Evolutionary conservation across 2,797 vertebrate genomes (phyloP).

Genomic region (Sebastiscus tertius): DNA sequence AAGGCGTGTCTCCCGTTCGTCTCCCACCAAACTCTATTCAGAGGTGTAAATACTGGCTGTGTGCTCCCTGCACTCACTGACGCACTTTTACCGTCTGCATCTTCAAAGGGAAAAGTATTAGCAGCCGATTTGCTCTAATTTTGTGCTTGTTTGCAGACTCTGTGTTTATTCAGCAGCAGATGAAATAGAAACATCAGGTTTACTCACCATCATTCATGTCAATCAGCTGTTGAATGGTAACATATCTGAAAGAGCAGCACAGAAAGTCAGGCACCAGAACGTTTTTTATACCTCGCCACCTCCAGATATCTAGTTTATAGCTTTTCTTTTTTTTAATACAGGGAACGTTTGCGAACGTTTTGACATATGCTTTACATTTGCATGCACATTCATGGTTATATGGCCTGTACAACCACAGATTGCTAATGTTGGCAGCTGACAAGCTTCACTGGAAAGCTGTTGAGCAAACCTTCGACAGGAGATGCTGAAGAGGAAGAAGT

Average conservation of each 20-base stretch:
- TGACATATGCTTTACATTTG: neutral
- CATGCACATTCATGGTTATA: neutral
- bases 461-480: neutral
- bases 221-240: conserved; percentile 34
- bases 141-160: conserved; percentile 43
- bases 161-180: conserved; percentile 49
- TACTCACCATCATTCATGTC: conserved; percentile 56
- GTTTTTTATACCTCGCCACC: neutral
- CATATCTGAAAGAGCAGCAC: conserved; percentile 22
- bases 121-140: conserved; percentile 52
- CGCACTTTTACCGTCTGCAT: conserved; percentile 22
- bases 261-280: neutral
- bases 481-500: neutral
- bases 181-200: conserved; percentile 53
- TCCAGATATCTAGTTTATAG: conserved; percentile 15
- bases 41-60: conserved; percentile 62
- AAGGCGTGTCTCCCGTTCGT: conserved; percentile 44
- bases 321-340: conserved; percentile 1
- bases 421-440: conserved; percentile 6
- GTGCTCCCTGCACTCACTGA: conserved; percentile 52
- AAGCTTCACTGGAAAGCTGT: neutral
- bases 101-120: conserved; percentile 60
- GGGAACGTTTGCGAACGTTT: too few relatives aligned
- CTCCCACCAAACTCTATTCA: conserved; percentile 60
- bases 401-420: neutral